Evolutionary conservation across 2,888 invertebrate genomes (phyloP).

Genomic region (Hylaea fasciaria): DNA sequence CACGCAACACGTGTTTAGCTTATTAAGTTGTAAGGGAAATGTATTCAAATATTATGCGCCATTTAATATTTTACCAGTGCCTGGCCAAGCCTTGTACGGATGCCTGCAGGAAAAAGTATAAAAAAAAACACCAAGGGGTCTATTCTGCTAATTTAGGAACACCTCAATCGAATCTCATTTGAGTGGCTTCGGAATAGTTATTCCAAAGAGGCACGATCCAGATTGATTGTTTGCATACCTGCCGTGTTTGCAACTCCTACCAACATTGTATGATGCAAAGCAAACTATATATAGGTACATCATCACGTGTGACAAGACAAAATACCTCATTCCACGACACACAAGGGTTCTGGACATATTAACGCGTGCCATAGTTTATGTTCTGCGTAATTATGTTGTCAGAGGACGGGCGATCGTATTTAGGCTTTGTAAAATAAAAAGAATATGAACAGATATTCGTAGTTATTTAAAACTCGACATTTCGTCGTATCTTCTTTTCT

Average conservation of each 20-base stretch:
- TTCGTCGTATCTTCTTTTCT: constrained; percentile 5
- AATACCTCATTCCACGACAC: constrained; percentile 25
- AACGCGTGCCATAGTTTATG: constrained; percentile 15
- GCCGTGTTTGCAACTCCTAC: too few relatives aligned
- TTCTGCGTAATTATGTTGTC: constrained; percentile 28
- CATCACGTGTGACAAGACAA: constrained; percentile 22
- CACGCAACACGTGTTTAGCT: constrained; percentile 33
- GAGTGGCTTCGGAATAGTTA: too few relatives aligned
- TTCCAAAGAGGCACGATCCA: too few relatives aligned
- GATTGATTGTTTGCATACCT: too few relatives aligned
- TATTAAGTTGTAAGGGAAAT: constrained; percentile 24
- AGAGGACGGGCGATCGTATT: background rate
- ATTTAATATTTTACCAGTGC: background rate
- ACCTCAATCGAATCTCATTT: too few relatives aligned
- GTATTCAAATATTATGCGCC: constrained; percentile 7
- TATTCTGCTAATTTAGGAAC: too few relatives aligned
- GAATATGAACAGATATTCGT: too few relatives aligned
- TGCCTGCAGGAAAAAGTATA: background rate
- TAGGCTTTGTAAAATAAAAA: too few relatives aligned
- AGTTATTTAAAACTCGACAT: too few relatives aligned
- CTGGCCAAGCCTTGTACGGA: background rate
- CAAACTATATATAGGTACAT: background rate
- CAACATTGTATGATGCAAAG: constrained; percentile 4
- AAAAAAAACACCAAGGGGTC: too few relatives aligned
- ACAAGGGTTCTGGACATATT: constrained; percentile 22